A percentile compares a stretch with the other conserved stretches of the same genome.
Conservation (phyloP, 2,113 vertebrate species). For the Sarotherodon lohbergeri region DNA sequence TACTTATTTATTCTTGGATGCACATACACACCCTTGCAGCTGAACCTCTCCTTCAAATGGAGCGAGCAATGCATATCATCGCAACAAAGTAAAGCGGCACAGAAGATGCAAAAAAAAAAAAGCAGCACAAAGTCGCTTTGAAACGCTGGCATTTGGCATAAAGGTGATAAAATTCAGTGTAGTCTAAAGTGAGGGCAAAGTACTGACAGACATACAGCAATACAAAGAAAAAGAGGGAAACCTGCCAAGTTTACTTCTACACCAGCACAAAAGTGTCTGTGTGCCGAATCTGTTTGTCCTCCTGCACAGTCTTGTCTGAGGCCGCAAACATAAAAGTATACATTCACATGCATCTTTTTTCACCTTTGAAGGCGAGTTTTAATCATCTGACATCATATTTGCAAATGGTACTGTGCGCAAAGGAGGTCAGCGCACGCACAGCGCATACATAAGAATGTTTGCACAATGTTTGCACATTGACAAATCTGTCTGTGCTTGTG, state of each 20-base stretch:
- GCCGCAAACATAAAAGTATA: neutral
- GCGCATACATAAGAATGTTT: neutral
- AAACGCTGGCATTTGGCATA: neutral
- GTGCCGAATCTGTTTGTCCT: neutral
- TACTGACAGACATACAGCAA: neutral
- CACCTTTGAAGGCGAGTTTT: neutral
- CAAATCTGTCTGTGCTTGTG: neutral
- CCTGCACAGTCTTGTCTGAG: conserved; percentile 57
- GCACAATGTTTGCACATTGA: neutral
- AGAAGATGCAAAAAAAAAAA: neutral
- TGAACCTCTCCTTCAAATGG: neutral
- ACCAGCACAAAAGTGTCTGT: neutral
- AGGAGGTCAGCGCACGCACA: neutral
- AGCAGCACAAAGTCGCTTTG: neutral
- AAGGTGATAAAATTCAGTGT: neutral
- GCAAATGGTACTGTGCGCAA: conserved; percentile 1
- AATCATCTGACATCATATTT: conserved; percentile 33
- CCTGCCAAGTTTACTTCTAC: conserved; percentile 21
- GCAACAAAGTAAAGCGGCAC: neutral
- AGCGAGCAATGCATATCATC: neutral
- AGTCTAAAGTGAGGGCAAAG: neutral
- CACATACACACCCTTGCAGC: neutral
- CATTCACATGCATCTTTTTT: neutral
- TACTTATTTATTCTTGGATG: conserved; percentile 16
- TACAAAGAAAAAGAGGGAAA: conserved; percentile 10